Percentiles rank a stretch among this genome's conserved stretches.
phyloP scores from a whole-genome alignment of 2,797 vertebrate genomes.

The Aselliscus stoliczkanus region DNA sequence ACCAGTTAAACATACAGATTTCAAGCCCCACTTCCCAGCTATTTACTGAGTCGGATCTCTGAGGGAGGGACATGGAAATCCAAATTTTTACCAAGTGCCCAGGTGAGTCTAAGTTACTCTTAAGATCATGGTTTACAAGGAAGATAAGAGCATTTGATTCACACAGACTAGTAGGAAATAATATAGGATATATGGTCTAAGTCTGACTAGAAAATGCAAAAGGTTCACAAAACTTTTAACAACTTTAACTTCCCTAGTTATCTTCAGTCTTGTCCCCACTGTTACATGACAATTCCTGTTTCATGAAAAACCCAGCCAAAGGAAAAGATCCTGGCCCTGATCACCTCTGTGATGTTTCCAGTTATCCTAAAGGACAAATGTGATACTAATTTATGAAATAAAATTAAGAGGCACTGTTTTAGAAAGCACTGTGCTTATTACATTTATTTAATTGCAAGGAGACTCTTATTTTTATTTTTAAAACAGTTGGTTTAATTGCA shows the following conservation, averaged over 20 bases:
- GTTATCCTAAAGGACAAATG: not conserved
- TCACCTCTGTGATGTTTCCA: not conserved
- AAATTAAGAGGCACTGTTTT: not conserved
- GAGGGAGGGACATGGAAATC: not conserved
- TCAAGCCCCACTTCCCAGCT: not conserved
- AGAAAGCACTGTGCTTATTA: not conserved
- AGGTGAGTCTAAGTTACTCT: not conserved
- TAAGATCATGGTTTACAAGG: not conserved
- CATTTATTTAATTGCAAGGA: not conserved
- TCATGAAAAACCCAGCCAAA: not conserved
- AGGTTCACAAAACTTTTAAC: not conserved
- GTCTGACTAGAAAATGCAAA: not conserved
- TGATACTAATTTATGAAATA: not conserved
- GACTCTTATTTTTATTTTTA: not conserved
- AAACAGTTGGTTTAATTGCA: not conserved
- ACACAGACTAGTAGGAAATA: not conserved
- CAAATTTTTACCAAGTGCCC: not conserved
- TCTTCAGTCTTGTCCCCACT: not conserved
- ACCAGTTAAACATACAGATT: not conserved
- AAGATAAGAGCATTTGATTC: not conserved
- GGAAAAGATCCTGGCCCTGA: not conserved
- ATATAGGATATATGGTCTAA: not conserved
- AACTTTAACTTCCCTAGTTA: not conserved
- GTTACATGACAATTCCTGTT: not conserved
- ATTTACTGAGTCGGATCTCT: not conserved